These are phyloP conservation scores for Leptodactylus fallax DNA, from an alignment of 2,797 vertebrate species.

Conservation along the genomic window DNA sequence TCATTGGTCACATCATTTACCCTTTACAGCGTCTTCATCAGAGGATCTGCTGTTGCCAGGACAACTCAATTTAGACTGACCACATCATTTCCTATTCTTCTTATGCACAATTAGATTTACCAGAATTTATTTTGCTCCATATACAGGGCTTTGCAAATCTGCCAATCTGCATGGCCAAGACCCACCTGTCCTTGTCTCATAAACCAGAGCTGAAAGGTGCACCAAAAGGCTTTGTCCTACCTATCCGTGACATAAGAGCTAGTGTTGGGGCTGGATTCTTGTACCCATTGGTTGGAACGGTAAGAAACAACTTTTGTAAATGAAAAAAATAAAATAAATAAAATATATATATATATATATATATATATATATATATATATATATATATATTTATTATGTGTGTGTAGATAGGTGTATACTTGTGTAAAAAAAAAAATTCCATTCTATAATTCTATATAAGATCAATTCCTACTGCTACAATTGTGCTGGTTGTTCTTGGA, in stretches of 20 bases:
- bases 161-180: constrained; percentile 98
- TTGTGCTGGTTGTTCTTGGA: no score
- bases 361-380: no score
- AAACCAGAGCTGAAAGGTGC: constrained; percentile 94
- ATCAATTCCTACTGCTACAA: background rate
- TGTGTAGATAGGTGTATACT: no score
- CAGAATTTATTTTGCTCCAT: background rate
- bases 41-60: background rate
- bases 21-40: background rate
- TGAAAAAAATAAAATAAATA: no score
- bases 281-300: constrained; percentile 92
- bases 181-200: constrained; percentile 94
- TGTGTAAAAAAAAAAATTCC: no score
- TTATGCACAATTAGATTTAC: constrained; percentile 10
- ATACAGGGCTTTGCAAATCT: constrained; percentile 89
- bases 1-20: background rate
- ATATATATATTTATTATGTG: no score
- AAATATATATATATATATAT: no score
- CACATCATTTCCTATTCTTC: background rate
- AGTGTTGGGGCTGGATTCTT: constrained; percentile 95
- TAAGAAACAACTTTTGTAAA: constrained; percentile 71
- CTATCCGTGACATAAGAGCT: constrained; percentile 93
- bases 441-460: no score
- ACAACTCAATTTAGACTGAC: background rate
- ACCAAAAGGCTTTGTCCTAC: constrained; percentile 89